Base-by-base conservation (phyloP, 2,888 invertebrate genomes). In the Amphipoea lucens region DNA sequence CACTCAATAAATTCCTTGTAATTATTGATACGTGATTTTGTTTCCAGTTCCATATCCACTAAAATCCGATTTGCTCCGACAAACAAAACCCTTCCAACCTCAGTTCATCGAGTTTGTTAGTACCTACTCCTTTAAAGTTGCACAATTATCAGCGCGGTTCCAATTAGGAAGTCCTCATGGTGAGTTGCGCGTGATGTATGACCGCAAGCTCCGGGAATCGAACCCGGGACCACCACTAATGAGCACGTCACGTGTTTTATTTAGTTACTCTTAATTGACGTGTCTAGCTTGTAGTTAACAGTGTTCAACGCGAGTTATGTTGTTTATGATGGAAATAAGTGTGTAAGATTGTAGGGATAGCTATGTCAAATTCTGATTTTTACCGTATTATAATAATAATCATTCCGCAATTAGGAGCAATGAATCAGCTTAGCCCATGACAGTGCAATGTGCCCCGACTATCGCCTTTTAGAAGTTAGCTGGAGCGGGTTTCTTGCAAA, bases 121-220 rank as follows among this genome's bases (percentile, higher is more conserved):
- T 36, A 73, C 76, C 65, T 62, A 75, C 80, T 80, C 63, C 67
- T 62, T 51, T 17, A 65, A 87, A 81, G 62, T 78, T 75, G 66
- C 45, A 65, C 65, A 75, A 79, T 81, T 85, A 85, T 72, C 71
- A 17, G 36, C 57, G 66, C 36, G 65, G 57, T 42, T 69, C 70
- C 86, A 79, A 86, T 85, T 79, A 86, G 54, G 85, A 68, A 63
- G 40, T 70, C 65, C 65, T 67, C 69, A 20, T 54, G 77, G 72
- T 71, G 85, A 79, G 88, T 74, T 48, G 88, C 78, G 65, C 87
- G 87, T 87, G 88, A 78, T 65, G 69, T 76, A 54, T 80, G 83
- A 87, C 87, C 87, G 72, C 87, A 78, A 40, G 20, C 71, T 68
- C 68, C 57, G 54, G 73, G n/a, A 2, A 20, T 65, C 67, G 48